Conservation (phyloP, 2,113 vertebrate species). For the Noctilio leporinus region DNA sequence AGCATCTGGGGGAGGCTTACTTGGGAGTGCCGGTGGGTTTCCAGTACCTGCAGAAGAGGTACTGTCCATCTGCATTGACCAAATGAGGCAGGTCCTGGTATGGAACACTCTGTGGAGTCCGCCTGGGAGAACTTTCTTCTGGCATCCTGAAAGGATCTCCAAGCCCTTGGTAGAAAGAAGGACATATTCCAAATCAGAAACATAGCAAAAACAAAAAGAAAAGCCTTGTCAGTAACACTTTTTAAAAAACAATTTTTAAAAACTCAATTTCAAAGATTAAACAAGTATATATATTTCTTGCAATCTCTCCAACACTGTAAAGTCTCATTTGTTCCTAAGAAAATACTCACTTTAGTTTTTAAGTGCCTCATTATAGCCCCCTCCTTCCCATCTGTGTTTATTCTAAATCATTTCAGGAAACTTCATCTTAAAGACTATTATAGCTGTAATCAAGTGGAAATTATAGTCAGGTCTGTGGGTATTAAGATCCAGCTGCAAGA, state of each 20-base stretch:
- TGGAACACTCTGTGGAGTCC: conserved; percentile 86
- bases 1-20: conserved; percentile 78
- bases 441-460: conserved; percentile 78
- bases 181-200: conserved; percentile 44
- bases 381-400: conserved; percentile 79
- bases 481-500: conserved; percentile 77
- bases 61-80: conserved; percentile 90
- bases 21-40: conserved; percentile 86
- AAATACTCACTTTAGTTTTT: conserved; percentile 56
- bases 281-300: conserved; percentile 38
- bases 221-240: not conserved
- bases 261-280: conserved; percentile 37
- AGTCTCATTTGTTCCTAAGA: conserved; percentile 52
- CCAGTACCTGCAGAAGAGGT: conserved; percentile 97
- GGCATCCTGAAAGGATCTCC: conserved; percentile 85
- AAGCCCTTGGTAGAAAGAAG: conserved; percentile 60
- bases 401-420: conserved; percentile 77
- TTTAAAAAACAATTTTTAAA: conserved; percentile 10
- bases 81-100: conserved; percentile 89
- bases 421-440: conserved; percentile 74
- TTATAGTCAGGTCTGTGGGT: conserved; percentile 66
- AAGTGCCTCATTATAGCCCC: conserved; percentile 64
- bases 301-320: conserved; percentile 45
- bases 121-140: conserved; percentile 84
- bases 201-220: not conserved